Percentiles rank a stretch among this genome's conserved stretches.
Evolutionary conservation across 2,113 vertebrate genomes (phyloP).

Genomic region (Crotalus helleri): DNA sequence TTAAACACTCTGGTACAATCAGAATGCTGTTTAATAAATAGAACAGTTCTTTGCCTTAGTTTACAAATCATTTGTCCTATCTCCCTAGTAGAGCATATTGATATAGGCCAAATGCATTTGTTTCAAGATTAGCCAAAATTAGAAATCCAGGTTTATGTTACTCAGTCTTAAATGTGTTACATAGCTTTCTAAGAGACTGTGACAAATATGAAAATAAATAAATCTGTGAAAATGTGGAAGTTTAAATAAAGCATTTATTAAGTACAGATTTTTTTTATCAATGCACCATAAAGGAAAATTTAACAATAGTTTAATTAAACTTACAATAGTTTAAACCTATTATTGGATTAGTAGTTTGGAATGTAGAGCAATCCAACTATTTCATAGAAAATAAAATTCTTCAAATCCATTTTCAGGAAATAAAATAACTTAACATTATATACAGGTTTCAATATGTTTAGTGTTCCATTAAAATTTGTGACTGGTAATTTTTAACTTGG

Average conservation of each 20-base stretch:
- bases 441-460: conserved; percentile 44
- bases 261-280: conserved; percentile 29
- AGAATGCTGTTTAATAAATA: not conserved
- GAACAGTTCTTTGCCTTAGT: not conserved
- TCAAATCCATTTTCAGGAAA: conserved; percentile 32
- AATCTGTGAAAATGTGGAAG: conserved; percentile 19
- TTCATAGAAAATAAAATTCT: conserved; percentile 33
- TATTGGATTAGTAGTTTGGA: conserved; percentile 28
- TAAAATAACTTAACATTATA: conserved; percentile 36
- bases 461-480: conserved; percentile 55
- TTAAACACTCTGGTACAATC: not conserved
- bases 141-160: conserved; percentile 26
- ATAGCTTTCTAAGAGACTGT: conserved; percentile 30
- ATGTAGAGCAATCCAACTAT: conserved; percentile 5
- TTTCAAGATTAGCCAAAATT: not conserved
- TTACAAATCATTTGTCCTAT: not conserved
- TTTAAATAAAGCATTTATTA: conserved; percentile 32
- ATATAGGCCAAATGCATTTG: not conserved
- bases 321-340: conserved; percentile 11
- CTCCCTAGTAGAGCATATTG: not conserved
- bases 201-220: conserved; percentile 40
- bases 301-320: conserved; percentile 29
- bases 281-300: conserved; percentile 25
- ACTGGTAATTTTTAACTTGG: conserved; percentile 41
- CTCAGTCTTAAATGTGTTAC: conserved; percentile 20